Conservation (phyloP, 2,113 vertebrate genomes). For the Acanthochromis polyacanthus region DNA sequence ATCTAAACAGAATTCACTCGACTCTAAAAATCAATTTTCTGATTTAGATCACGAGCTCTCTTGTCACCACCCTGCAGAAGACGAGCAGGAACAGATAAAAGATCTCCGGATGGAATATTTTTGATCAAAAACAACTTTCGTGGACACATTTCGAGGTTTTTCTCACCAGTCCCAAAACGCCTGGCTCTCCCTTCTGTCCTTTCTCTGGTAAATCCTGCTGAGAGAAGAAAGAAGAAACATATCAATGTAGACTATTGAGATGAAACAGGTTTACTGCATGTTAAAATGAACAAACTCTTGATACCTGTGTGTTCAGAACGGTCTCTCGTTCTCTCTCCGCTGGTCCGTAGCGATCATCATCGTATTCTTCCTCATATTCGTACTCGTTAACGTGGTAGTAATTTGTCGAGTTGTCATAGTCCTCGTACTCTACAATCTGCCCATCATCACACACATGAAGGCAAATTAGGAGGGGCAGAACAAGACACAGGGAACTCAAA, state of each 20-base stretch:
- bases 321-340: constrained; percentile 77
- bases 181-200: constrained; percentile 95
- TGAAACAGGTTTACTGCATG: neutral
- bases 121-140: neutral
- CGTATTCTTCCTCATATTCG: constrained; percentile 82
- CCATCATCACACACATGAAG: fast-evolving
- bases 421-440: constrained; percentile 84
- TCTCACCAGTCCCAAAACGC: constrained; percentile 90
- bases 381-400: constrained; percentile 74
- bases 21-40: neutral
- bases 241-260: neutral
- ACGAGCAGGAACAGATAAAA: no score
- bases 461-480: neutral
- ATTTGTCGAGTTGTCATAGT: constrained; percentile 76
- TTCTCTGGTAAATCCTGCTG: constrained; percentile 88
- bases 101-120: neutral
- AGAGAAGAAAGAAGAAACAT: neutral
- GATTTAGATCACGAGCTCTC: neutral
- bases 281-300: neutral
- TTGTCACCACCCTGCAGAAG: neutral
- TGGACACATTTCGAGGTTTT: constrained; percentile 3
- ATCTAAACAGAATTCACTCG: neutral
- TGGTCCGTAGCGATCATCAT: constrained; percentile 81
- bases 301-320: constrained; percentile 74
- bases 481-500: neutral